Conservation (phyloP, 2,797 vertebrate genomes). For the Micrastur ruficollis region DNA sequence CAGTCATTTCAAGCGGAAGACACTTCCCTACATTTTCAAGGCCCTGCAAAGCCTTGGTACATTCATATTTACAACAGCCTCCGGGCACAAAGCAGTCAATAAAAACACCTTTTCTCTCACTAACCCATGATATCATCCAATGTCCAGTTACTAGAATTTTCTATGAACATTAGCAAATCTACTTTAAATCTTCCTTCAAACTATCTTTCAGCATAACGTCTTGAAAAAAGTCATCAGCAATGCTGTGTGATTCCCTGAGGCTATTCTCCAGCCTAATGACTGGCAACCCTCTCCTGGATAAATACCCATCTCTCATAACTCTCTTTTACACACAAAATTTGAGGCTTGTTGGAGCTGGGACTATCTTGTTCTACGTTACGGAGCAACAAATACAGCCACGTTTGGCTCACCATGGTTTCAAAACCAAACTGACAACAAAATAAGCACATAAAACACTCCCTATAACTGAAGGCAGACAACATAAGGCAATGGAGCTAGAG, state of each 20-base stretch:
- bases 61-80: not conserved
- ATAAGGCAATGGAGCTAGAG: not conserved
- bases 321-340: not conserved
- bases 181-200: constrained; percentile 9
- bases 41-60: not conserved
- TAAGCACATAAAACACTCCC: not conserved
- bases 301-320: not conserved
- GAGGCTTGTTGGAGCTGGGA: not conserved
- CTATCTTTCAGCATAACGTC: not conserved
- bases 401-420: not conserved
- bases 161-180: constrained; percentile 4
- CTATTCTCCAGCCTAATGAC: not conserved
- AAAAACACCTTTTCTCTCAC: not conserved
- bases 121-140: not conserved
- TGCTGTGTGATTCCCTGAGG: not conserved
- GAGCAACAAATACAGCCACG: not conserved
- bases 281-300: not conserved
- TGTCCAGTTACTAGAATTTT: not conserved
- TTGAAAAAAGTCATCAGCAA: not conserved
- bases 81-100: not conserved
- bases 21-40: not conserved
- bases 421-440: not conserved
- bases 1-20: not conserved
- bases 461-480: not conserved
- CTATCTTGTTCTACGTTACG: not conserved